Evolutionary conservation across 2,797 vertebrate species (phyloP).

Genomic region (Xyrichtys novacula): DNA sequence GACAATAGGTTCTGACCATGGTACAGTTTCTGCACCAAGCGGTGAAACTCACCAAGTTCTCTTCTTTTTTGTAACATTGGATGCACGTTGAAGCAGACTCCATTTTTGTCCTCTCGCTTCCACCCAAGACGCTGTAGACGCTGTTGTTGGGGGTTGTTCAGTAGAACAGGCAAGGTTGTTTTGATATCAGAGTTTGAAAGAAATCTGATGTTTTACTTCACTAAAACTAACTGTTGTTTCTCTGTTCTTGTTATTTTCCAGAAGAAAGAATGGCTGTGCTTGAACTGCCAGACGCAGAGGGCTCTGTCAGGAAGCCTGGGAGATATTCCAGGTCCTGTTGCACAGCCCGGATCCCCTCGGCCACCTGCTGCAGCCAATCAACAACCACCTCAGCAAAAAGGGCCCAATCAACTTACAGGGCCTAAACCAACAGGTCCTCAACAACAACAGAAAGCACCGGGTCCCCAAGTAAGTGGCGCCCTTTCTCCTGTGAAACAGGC

Average conservation of each 20-base stretch:
- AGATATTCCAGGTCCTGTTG: conserved; percentile 85
- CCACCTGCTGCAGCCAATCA: conserved; percentile 80
- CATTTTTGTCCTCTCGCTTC: too few species aligned
- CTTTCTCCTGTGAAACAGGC: conserved; percentile 86
- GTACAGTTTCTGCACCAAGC: too few species aligned
- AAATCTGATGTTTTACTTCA: neutral
- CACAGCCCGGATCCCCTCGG: conserved; percentile 86
- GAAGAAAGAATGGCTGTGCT: conserved; percentile 99
- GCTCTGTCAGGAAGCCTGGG: conserved; percentile 95
- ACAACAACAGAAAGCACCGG: conserved; percentile 83
- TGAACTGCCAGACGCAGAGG: conserved; percentile 99
- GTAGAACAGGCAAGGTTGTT: neutral
- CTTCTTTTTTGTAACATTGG: too few species aligned
- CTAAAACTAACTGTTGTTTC: conserved; percentile 36
- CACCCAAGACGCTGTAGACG: too few species aligned
- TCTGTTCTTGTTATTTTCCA: conserved; percentile 80
- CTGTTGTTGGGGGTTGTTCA: too few species aligned
- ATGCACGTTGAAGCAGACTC: too few species aligned
- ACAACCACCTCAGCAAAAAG: conserved; percentile 83
- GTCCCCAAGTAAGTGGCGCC: conserved; percentile 88
- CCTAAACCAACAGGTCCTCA: conserved; percentile 81
- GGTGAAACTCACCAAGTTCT: too few species aligned
- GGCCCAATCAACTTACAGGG: conserved; percentile 82
- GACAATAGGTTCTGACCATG: too few species aligned
- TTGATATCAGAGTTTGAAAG: neutral